Conservation (phyloP, 2,888 invertebrate species). For the Spicauda simplicius region DNA sequence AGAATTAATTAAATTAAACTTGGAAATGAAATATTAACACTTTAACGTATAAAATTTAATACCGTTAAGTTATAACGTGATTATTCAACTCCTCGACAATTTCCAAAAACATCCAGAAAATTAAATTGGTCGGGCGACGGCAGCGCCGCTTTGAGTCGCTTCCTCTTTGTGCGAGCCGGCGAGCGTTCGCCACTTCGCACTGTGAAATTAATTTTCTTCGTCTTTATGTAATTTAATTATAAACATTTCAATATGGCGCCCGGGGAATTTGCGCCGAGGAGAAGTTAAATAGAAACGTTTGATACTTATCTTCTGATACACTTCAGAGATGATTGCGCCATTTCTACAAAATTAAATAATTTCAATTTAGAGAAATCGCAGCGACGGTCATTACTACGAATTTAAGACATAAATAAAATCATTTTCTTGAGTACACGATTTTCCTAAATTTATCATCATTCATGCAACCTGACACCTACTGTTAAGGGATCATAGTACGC, state of each 20-base stretch:
- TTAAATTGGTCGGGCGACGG: constrained; percentile 76
- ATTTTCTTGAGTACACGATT: too few relatives aligned
- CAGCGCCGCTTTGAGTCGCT: constrained; percentile 73
- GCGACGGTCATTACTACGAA: too few relatives aligned
- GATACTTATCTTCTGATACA: constrained; percentile 84
- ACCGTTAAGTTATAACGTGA: constrained; percentile 84
- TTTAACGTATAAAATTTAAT: constrained; percentile 85
- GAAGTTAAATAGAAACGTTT: constrained; percentile 85
- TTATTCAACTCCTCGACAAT: constrained; percentile 82
- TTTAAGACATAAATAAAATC: too few relatives aligned
- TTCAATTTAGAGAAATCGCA: constrained; percentile 30
- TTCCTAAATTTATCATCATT: too few relatives aligned
- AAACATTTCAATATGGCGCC: constrained; percentile 85
- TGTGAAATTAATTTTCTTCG: constrained; percentile 85
- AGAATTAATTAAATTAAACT: constrained; percentile 85
- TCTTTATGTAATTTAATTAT: constrained; percentile 86
- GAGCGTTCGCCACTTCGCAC: constrained; percentile 78
- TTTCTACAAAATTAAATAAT: constrained; percentile 71
- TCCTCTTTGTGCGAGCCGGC: constrained; percentile 69
- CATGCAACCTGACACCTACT: too few relatives aligned
- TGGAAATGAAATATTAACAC: constrained; percentile 86
- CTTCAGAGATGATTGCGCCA: constrained; percentile 80
- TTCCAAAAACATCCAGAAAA: constrained; percentile 83
- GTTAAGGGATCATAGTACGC: too few relatives aligned
- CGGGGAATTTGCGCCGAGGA: constrained; percentile 79